phyloP scores from a whole-genome alignment of 2,797 vertebrate species.

The Oreonectes daqikongensis region DNA sequence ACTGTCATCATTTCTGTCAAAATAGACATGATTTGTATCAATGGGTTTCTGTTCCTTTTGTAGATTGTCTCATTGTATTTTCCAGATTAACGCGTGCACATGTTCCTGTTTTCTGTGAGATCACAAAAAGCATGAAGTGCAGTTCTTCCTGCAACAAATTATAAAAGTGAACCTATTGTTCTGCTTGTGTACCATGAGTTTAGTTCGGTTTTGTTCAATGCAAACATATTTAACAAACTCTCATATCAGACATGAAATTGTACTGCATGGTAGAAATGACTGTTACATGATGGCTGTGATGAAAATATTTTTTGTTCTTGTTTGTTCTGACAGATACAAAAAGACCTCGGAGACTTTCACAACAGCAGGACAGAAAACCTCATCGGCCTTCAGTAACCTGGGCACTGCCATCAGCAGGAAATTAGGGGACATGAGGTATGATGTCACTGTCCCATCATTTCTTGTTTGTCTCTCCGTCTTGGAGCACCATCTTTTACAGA shows the following conservation, averaged over 20 bases:
- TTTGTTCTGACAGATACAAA: slow-evolving; percentile 82
- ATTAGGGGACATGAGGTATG: slow-evolving; percentile 96
- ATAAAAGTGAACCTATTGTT: not conserved
- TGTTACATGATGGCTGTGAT: not conserved
- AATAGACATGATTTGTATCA: not conserved
- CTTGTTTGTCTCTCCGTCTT: not conserved
- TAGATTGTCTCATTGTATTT: not conserved
- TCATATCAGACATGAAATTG: not conserved
- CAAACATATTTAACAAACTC: no score
- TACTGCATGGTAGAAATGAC: not conserved
- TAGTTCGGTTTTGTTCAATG: no score
- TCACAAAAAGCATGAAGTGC: slow-evolving; percentile 22
- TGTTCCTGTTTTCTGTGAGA: slow-evolving; percentile 28
- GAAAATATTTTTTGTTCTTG: not conserved
- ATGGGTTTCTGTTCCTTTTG: not conserved
- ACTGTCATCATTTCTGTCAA: not conserved
- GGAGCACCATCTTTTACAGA: slow-evolving; percentile 1
- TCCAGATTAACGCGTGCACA: not conserved
- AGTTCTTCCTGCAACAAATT: slow-evolving; percentile 4
- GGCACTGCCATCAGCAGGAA: slow-evolving; percentile 91
- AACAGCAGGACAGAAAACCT: slow-evolving; percentile 92
- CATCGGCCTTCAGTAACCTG: slow-evolving; percentile 89
- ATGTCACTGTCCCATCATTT: slow-evolving; percentile 21
- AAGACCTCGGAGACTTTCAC: slow-evolving; percentile 94
- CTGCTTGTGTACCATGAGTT: not conserved